These are phyloP conservation scores for Harpalus rubripes DNA, from an alignment of 2,888 invertebrate species.

Conservation along the genomic window DNA sequence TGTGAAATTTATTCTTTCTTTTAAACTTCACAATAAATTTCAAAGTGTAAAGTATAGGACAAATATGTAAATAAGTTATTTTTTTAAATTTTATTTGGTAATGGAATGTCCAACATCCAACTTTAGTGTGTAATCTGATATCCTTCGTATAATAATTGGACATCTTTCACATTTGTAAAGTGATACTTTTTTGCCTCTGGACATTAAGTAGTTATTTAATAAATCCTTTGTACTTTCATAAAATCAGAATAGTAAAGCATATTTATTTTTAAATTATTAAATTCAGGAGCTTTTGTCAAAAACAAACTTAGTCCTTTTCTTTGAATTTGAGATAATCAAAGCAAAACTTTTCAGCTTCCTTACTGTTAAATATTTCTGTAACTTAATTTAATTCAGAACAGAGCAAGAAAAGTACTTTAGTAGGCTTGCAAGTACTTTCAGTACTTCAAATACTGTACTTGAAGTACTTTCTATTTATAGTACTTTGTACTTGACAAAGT, in stretches of 20 bases:
- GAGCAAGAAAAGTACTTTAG: no score
- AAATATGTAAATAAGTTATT: constrained; percentile 49
- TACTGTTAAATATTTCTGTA: no score
- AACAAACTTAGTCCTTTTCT: no score
- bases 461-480: no score
- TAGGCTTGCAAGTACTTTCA: no score
- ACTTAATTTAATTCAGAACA: no score
- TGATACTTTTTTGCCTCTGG: constrained; percentile 63
- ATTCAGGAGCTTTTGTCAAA: no score
- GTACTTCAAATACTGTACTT: no score
- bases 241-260: background rate
- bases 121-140: constrained; percentile 54
- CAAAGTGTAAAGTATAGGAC: constrained; percentile 16
- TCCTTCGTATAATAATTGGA: constrained; percentile 60
- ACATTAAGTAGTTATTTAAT: constrained; percentile 12
- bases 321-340: no score
- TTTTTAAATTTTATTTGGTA: constrained; percentile 12
- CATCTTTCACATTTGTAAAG: constrained; percentile 57
- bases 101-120: constrained; percentile 23
- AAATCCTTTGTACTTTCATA: background rate
- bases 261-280: no score
- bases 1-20: constrained; percentile 9
- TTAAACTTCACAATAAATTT: constrained; percentile 15
- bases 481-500: no score
- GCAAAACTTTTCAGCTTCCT: no score